phyloP scores from a whole-genome alignment of 2,797 vertebrate species.

The Tarsius wallacei region DNA sequence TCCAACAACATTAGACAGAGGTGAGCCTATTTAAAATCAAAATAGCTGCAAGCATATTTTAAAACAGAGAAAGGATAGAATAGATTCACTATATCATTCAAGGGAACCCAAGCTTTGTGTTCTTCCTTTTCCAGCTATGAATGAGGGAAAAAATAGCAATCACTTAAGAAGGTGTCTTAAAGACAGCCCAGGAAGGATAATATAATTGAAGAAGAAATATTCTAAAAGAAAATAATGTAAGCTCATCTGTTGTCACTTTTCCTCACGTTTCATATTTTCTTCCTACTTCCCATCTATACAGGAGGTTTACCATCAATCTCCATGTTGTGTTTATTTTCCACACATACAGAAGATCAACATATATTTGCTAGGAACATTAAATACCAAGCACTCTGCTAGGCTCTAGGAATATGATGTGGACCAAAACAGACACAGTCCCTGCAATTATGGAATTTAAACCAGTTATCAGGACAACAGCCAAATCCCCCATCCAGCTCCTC shows the following conservation, averaged over 20 bases:
- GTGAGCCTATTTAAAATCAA: neutral
- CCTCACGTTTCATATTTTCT: neutral
- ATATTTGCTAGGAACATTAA: neutral
- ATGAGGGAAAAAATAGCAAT: neutral
- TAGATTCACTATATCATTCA: neutral
- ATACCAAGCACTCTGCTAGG: neutral
- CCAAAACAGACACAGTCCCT: neutral
- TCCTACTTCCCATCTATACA: neutral
- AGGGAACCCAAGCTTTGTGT: neutral
- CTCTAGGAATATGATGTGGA: neutral
- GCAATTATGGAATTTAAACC: neutral
- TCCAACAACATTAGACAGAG: neutral
- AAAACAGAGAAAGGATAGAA: constrained; percentile 3
- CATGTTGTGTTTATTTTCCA: neutral
- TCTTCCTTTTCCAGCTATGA: neutral
- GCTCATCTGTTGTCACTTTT: neutral
- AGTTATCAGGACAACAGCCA: neutral
- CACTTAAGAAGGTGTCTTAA: neutral
- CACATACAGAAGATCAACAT: constrained; percentile 12
- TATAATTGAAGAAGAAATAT: neutral
- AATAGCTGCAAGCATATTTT: constrained; percentile 18
- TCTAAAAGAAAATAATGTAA: neutral
- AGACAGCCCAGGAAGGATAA: neutral
- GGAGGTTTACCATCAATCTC: neutral
- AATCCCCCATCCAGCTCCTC: neutral